Evolutionary conservation across 1,140 invertebrate species (phyloP).

Genomic region (Drosophila simulans): DNA sequence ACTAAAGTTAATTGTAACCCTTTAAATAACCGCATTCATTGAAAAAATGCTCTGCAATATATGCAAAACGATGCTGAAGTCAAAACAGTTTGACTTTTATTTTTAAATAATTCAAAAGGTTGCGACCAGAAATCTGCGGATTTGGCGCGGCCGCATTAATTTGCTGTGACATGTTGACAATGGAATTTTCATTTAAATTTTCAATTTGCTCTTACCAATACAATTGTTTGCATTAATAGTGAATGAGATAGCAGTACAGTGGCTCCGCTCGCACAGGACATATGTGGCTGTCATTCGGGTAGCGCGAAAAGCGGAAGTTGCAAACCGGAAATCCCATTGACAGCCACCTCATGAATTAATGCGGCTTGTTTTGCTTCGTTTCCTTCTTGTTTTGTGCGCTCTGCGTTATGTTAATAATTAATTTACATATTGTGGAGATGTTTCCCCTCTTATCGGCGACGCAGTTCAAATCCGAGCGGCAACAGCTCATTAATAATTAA

Average conservation of each 20-base stretch:
- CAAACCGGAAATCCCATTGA: slow-evolving; percentile 76
- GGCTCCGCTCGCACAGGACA: slow-evolving; percentile 7
- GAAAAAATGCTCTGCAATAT: neutral
- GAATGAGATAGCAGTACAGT: slow-evolving; percentile 42
- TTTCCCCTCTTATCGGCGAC: slow-evolving; percentile 22
- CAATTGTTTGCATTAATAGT: slow-evolving; percentile 53
- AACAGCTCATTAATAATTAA: slow-evolving; percentile 44
- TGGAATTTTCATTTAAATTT: slow-evolving; percentile 60
- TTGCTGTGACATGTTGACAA: slow-evolving; percentile 37
- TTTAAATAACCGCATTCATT: slow-evolving; percentile 1
- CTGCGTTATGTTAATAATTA: slow-evolving; percentile 45
- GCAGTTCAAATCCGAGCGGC: slow-evolving; percentile 31
- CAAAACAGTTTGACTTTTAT: slow-evolving; percentile 34
- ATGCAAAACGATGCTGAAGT: neutral
- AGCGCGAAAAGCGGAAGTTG: slow-evolving; percentile 71
- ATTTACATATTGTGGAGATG: slow-evolving; percentile 44
- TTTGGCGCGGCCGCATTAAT: slow-evolving; percentile 38
- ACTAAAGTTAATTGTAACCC: slow-evolving; percentile 13
- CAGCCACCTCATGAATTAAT: slow-evolving; percentile 75
- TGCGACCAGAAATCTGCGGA: slow-evolving; percentile 48
- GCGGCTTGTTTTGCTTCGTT: slow-evolving; percentile 48
- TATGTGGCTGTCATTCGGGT: slow-evolving; percentile 35
- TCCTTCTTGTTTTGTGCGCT: slow-evolving; percentile 11
- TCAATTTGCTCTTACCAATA: slow-evolving; percentile 29
- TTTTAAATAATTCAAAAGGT: slow-evolving; percentile 38